phyloP scores from a whole-genome alignment of 2,113 vertebrate species.

The Bostrychus sinensis region DNA sequence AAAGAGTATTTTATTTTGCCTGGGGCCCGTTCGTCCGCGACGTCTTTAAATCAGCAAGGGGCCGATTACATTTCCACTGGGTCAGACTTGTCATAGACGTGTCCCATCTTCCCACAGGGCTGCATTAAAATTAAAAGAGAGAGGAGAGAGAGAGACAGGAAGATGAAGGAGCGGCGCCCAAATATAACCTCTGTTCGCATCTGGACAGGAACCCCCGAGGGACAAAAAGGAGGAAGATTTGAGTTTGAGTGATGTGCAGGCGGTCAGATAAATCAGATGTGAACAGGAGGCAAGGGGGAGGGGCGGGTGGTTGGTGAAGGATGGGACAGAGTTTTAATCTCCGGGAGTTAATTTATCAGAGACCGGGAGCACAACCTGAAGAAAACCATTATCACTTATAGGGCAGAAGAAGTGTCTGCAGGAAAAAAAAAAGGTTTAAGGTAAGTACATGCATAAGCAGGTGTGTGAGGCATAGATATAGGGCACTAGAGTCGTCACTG shows the following conservation, averaged over 20 bases:
- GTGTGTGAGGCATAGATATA: no score
- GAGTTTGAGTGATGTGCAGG: constrained; percentile 63
- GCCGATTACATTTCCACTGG: constrained; percentile 43
- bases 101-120: constrained; percentile 44
- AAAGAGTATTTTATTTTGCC: neutral
- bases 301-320: constrained; percentile 54
- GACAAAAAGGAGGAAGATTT: constrained; percentile 36
- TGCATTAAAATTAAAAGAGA: constrained; percentile 66
- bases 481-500: no score
- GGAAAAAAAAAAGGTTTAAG: neutral
- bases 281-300: no score
- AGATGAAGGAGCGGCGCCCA: constrained; percentile 53
- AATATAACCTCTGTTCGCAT: constrained; percentile 71
- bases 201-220: constrained; percentile 49
- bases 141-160: constrained; percentile 49
- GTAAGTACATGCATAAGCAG: no score
- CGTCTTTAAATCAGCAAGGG: constrained; percentile 35
- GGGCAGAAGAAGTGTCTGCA: neutral
- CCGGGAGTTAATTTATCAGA: constrained; percentile 53
- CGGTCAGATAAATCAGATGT: constrained; percentile 67
- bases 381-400: neutral
- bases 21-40: neutral
- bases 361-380: neutral
- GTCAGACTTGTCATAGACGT: constrained; percentile 43
- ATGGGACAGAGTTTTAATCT: constrained; percentile 60